phyloP scores from a whole-genome alignment of 2,888 invertebrate genomes.

The Tuberolachnus salignus region DNA sequence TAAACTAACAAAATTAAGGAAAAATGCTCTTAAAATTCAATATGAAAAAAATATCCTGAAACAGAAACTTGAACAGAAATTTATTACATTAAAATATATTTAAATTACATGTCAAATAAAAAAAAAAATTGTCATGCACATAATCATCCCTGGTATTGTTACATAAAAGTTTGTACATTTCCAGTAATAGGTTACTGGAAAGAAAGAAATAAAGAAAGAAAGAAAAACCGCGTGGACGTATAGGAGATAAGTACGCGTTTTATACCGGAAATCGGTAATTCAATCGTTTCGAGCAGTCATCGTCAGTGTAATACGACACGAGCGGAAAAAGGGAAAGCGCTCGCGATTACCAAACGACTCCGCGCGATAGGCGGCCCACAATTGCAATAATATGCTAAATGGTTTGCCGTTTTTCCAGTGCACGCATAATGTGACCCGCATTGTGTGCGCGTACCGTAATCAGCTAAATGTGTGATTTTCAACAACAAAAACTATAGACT shows the following conservation, averaged over 20 bases:
- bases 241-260: background rate
- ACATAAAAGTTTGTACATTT: no score
- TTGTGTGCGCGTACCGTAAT: conserved; percentile 15
- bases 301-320: conserved; percentile 29
- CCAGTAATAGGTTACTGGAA: no score
- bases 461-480: conserved; percentile 24
- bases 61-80: no score
- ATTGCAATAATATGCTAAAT: conserved; percentile 13
- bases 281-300: conserved; percentile 38
- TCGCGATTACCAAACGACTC: conserved; percentile 24
- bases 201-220: no score
- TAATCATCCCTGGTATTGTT: no score
- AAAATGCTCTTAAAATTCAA: no score
- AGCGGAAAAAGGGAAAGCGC: conserved; percentile 37
- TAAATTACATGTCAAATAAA: no score
- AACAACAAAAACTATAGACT: conserved; percentile 12
- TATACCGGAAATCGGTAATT: conserved; percentile 47
- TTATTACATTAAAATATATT: no score
- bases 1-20: no score
- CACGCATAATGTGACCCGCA: conserved; percentile 36
- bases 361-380: background rate
- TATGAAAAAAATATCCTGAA: no score
- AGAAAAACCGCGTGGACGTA: no score
- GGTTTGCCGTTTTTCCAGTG: conserved; percentile 18
- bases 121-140: no score